These are phyloP conservation scores for Triplophysa dalaica DNA, from an alignment of 2,113 vertebrate species.

Conservation along the genomic window DNA sequence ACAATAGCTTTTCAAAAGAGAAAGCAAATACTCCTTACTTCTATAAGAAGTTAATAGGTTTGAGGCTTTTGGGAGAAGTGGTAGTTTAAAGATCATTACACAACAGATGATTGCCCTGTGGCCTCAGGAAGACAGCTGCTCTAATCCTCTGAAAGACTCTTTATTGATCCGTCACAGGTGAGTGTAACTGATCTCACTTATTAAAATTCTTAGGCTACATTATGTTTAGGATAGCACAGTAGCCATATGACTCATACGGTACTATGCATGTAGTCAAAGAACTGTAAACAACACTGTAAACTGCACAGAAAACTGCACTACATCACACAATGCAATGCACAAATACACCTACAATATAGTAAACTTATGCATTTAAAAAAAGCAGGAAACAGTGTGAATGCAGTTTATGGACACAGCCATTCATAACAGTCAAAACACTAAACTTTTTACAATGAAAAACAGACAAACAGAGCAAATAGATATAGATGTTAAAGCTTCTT, in stretches of 20 bases:
- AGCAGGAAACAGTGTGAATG: background rate
- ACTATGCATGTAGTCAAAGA: background rate
- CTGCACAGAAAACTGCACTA: no score
- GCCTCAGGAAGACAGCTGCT: slow-evolving; percentile 29
- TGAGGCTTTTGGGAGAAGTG: background rate
- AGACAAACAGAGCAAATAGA: slow-evolving; percentile 14
- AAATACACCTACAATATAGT: no score
- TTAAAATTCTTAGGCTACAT: background rate
- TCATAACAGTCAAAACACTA: background rate
- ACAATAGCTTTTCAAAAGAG: background rate
- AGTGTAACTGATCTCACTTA: slow-evolving; percentile 9
- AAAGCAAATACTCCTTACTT: background rate
- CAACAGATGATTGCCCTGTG: background rate
- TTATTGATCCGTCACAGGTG: background rate
- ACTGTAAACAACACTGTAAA: background rate
- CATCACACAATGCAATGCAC: background rate
- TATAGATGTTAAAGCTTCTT: slow-evolving; percentile 6
- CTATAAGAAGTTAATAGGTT: slow-evolving; percentile 6
- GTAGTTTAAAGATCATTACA: slow-evolving; percentile 18
- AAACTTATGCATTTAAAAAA: no score
- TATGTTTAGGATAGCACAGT: background rate
- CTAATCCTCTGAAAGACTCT: slow-evolving; percentile 13
- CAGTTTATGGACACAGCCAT: background rate
- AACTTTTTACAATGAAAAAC: slow-evolving; percentile 1
- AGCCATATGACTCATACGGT: background rate